These are phyloP conservation scores for Sporophila hypoxantha DNA, from an alignment of 2,113 vertebrate species.

Conservation along the genomic window DNA sequence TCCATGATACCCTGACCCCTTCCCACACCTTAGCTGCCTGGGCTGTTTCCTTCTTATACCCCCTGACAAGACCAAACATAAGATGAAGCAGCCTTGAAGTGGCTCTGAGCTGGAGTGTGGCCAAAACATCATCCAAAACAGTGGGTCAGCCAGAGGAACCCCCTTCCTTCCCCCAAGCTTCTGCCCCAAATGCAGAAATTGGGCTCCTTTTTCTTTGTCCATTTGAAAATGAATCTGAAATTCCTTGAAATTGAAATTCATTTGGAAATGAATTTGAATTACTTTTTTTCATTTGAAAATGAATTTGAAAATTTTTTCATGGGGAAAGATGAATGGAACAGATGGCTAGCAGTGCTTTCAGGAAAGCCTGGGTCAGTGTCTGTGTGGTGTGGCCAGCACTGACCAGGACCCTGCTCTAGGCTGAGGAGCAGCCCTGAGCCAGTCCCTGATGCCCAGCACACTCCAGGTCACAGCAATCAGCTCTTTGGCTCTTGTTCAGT, in stretches of 20 bases:
- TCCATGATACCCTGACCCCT: not conserved
- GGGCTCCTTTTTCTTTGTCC: not conserved
- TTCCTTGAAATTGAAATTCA: no score
- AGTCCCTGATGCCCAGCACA: not conserved
- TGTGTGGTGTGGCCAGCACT: not conserved
- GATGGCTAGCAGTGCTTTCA: not conserved
- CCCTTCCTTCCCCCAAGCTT: not conserved
- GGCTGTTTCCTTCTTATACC: not conserved
- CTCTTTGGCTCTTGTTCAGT: not conserved
- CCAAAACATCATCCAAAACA: not conserved
- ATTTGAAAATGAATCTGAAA: no score
- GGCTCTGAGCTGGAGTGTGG: not conserved
- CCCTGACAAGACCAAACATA: not conserved
- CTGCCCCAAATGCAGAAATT: not conserved
- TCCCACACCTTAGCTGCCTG: not conserved
- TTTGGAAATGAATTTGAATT: no score
- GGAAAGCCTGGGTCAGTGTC: not conserved
- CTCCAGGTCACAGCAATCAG: not conserved
- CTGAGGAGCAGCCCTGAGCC: not conserved
- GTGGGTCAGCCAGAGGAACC: not conserved
- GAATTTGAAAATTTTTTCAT: not conserved
- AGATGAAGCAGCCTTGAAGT: not conserved
- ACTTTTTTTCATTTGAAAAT: no score
- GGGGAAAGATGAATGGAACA: not conserved
- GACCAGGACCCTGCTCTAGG: not conserved